Conservation (phyloP, 2,888 invertebrate genomes). For the Dynastes tityus region DNA sequence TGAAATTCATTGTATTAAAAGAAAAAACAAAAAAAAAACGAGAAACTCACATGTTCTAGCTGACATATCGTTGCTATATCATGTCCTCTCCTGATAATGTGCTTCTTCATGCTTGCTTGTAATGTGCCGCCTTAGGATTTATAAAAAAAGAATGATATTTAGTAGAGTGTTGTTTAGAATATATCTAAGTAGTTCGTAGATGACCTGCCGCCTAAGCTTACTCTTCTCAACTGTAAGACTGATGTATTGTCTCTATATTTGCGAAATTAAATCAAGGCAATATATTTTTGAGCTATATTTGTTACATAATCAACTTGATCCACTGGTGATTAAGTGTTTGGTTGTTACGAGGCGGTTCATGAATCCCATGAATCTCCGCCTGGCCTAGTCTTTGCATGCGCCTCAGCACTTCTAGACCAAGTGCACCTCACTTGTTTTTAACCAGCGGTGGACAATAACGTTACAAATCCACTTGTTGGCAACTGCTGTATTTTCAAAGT, state of each 20-base stretch:
- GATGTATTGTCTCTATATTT: constrained; percentile 68
- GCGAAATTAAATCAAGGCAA: constrained; percentile 69
- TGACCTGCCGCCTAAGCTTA: constrained; percentile 58
- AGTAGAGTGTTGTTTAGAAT: constrained; percentile 51
- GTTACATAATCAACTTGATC: constrained; percentile 61
- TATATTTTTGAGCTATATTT: constrained; percentile 71
- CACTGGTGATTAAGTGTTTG: constrained; percentile 58
- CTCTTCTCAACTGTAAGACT: constrained; percentile 69
- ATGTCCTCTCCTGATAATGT: constrained; percentile 67
- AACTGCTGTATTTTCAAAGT: constrained; percentile 69
- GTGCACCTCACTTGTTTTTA: constrained; percentile 65
- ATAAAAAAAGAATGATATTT: constrained; percentile 39
- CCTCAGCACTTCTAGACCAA: constrained; percentile 61
- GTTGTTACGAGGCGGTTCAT: constrained; percentile 55
- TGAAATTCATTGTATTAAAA: constrained; percentile 52
- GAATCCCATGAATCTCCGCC: constrained; percentile 37
- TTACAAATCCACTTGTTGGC: constrained; percentile 68
- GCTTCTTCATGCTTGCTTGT: constrained; percentile 68
- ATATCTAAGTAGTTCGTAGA: constrained; percentile 52
- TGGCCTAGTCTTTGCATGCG: constrained; percentile 59
- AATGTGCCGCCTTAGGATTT: constrained; percentile 60
- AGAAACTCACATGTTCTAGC: constrained; percentile 63
- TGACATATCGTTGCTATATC: constrained; percentile 61
- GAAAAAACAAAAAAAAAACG: constrained; percentile 59
- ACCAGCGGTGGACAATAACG: constrained; percentile 69